A percentile compares a stretch with the other conserved stretches of the same genome.
phyloP scores from a whole-genome alignment of 2,888 invertebrate genomes.

The Acronicta alni region DNA sequence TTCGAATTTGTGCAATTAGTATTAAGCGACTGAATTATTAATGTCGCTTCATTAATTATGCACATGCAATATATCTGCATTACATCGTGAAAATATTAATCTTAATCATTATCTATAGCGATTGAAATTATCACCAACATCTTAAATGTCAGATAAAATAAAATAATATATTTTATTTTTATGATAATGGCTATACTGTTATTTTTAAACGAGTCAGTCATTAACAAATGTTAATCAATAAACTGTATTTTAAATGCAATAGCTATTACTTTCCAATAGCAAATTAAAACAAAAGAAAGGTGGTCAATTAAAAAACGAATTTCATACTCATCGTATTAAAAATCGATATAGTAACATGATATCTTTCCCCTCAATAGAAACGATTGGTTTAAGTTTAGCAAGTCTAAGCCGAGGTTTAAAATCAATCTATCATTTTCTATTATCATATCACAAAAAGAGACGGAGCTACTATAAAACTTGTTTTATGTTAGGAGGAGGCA shows the following conservation, averaged over 20 bases:
- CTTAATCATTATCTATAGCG: background rate
- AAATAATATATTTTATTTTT: too few relatives aligned
- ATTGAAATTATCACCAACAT: conserved; percentile 6
- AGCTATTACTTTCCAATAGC: background rate
- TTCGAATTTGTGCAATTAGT: too few relatives aligned
- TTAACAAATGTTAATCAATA: conserved; percentile 16
- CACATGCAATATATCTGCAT: background rate
- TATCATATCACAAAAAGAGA: too few relatives aligned
- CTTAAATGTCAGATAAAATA: conserved; percentile 18
- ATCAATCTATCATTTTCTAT: too few relatives aligned
- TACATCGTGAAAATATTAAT: background rate
- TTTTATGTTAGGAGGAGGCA: too few relatives aligned
- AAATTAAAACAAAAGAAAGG: conserved; percentile 6
- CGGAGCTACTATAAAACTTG: too few relatives aligned
- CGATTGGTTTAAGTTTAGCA: too few relatives aligned
- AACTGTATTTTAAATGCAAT: conserved; percentile 9
- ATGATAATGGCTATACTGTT: conserved; percentile 9
- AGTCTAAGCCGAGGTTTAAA: too few relatives aligned
- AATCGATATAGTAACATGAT: conserved; percentile 19
- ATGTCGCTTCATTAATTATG: too few relatives aligned
- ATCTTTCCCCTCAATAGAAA: conserved; percentile 4
- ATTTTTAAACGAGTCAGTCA: conserved; percentile 16
- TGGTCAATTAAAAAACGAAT: background rate
- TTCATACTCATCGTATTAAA: background rate
- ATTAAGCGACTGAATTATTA: too few relatives aligned